Conservation (phyloP, 2,797 vertebrate species). For the Eidolon dupreanum region DNA sequence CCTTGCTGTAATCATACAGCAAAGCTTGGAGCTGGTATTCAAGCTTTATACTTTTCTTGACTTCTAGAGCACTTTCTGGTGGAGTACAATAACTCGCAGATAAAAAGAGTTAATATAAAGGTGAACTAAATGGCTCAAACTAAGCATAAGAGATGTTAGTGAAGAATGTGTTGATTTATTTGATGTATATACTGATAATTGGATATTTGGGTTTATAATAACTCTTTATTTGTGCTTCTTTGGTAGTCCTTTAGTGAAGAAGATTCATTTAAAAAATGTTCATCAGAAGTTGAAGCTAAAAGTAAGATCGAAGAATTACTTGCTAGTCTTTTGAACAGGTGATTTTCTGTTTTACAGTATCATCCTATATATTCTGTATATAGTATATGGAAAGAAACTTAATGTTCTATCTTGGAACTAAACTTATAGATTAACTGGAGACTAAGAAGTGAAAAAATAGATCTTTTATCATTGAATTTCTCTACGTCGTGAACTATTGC, state of each 20-base stretch:
- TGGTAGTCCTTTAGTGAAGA: slow-evolving; percentile 95
- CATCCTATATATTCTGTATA: background rate
- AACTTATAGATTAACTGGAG: background rate
- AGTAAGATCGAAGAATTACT: slow-evolving; percentile 91
- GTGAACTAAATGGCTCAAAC: slow-evolving; percentile 5
- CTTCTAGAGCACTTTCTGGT: background rate
- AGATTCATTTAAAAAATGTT: slow-evolving; percentile 95
- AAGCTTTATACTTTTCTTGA: slow-evolving; percentile 8
- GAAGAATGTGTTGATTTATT: background rate
- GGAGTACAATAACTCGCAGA: background rate
- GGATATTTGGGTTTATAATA: background rate
- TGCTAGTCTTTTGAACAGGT: slow-evolving; percentile 90
- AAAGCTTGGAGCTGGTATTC: background rate
- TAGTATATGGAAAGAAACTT: background rate
- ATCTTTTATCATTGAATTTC: background rate
- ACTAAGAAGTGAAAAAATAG: background rate
- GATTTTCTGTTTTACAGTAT: slow-evolving; percentile 38
- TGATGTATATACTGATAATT: background rate
- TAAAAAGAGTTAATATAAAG: background rate
- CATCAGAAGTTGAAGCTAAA: slow-evolving; percentile 87
- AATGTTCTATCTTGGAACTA: background rate
- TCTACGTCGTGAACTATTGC: background rate
- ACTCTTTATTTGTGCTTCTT: slow-evolving; percentile 57
- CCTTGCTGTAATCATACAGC: background rate
- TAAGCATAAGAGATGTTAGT: background rate